These are phyloP conservation scores for Isichthys henryi DNA, from an alignment of 2,113 vertebrate species.

Conservation along the genomic window DNA sequence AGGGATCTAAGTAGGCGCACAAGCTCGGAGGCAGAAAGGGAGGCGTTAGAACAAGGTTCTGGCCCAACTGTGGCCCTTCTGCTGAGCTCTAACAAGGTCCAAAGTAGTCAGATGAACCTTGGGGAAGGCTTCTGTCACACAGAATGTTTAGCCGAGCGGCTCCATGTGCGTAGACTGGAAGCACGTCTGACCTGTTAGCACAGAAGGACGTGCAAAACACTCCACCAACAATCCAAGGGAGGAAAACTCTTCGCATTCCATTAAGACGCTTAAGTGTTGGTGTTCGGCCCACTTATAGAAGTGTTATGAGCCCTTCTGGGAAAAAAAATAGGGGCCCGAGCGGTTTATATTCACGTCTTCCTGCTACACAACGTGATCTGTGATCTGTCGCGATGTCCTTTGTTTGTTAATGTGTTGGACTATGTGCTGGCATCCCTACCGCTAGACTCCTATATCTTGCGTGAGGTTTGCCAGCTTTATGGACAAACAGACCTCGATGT, in stretches of 20 bases:
- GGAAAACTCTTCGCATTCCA: constrained; percentile 30
- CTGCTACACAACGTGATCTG: background rate
- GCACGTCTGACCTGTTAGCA: constrained; percentile 64
- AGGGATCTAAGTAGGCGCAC: constrained; percentile 20
- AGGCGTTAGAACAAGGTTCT: constrained; percentile 36
- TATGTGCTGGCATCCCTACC: background rate
- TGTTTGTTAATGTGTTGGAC: background rate
- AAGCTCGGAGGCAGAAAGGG: constrained; percentile 40
- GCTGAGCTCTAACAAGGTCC: constrained; percentile 53
- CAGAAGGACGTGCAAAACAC: constrained; percentile 68
- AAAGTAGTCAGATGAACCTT: constrained; percentile 50
- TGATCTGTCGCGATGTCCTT: background rate
- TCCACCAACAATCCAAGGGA: constrained; percentile 59
- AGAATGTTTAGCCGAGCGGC: constrained; percentile 43
- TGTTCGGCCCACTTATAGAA: constrained; percentile 7
- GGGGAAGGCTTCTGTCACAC: constrained; percentile 44
- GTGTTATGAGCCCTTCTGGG: background rate
- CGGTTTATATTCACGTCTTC: constrained; percentile 1
- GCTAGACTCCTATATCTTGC: background rate
- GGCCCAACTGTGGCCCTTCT: constrained; percentile 43
- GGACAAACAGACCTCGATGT: background rate
- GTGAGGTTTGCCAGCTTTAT: background rate
- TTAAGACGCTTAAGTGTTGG: constrained; percentile 11
- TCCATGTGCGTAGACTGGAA: constrained; percentile 61
- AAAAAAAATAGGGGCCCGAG: background rate